Percentiles rank a stretch among this genome's conserved stretches.
phyloP scores from a whole-genome alignment of 2,888 invertebrate species.

The Microplitis deprimator region DNA sequence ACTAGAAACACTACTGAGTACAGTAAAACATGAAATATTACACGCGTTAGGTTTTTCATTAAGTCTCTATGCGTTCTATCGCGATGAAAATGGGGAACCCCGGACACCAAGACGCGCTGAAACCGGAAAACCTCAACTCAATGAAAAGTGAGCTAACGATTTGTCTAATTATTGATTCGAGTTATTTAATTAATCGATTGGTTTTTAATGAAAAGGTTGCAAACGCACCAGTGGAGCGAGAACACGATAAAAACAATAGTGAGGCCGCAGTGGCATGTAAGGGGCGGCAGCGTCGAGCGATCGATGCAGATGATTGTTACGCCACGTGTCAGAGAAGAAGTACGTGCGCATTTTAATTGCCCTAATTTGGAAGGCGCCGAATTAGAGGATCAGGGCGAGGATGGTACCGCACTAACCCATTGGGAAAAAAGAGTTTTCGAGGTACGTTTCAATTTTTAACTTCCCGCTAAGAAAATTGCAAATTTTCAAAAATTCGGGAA shows the following conservation, averaged over 20 bases:
- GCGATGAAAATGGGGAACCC: constrained; percentile 91
- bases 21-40: constrained; percentile 98
- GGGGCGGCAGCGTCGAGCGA: constrained; percentile 82
- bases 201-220: constrained; percentile 75
- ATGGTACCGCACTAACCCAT: constrained; percentile 96
- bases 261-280: constrained; percentile 83
- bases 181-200: background rate
- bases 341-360: constrained; percentile 90
- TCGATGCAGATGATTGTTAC: constrained; percentile 92
- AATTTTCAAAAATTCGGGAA: too few relatives aligned
- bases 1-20: constrained; percentile 91
- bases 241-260: constrained; percentile 85
- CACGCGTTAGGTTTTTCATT: constrained; percentile 98
- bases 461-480: too few relatives aligned
- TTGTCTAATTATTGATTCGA: background rate
- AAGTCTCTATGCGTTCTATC: constrained; percentile 95
- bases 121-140: constrained; percentile 90
- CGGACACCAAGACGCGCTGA: constrained; percentile 84
- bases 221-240: constrained; percentile 96
- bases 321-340: constrained; percentile 90
- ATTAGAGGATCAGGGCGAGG: constrained; percentile 97
- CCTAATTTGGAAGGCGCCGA: constrained; percentile 93
- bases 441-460: too few relatives aligned
- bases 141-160: constrained; percentile 80
- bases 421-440: constrained; percentile 99